Conservation (phyloP, 1,140 invertebrate genomes). For the Alviniconcha marisindica region DNA sequence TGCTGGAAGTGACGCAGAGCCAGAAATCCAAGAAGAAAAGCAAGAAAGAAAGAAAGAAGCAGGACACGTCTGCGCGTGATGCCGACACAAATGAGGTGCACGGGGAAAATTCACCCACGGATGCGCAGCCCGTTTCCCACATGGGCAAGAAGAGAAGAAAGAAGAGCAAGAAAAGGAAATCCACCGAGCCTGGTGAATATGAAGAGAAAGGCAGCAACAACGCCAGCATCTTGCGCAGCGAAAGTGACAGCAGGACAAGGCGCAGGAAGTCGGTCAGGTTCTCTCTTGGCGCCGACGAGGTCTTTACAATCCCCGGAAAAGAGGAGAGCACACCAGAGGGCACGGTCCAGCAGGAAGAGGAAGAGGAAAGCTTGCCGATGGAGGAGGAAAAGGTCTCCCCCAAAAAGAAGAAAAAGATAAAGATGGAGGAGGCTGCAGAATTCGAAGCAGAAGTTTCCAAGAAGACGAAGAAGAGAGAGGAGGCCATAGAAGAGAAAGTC, state of each 20-base stretch:
- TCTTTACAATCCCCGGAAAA: slow-evolving; percentile 1
- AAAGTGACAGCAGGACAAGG: slow-evolving; percentile 3
- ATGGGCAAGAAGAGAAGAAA: neutral
- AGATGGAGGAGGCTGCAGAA: no score
- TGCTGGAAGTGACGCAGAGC: no score
- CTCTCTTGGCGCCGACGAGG: neutral
- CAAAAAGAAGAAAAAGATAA: no score
- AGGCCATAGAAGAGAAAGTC: slow-evolving; percentile 37
- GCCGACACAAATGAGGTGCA: neutral
- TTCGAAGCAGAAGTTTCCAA: no score
- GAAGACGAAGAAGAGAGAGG: slow-evolving; percentile 32
- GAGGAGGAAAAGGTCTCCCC: neutral
- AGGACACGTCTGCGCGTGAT: neutral
- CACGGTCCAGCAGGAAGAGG: no score
- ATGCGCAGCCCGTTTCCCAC: neutral
- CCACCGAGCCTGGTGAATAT: neutral
- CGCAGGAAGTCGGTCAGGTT: slow-evolving; percentile 6
- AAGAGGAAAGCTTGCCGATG: no score
- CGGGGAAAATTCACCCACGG: no score
- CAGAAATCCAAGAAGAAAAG: slow-evolving; percentile 1
- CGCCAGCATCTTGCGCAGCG: neutral
- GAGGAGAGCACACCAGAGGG: neutral
- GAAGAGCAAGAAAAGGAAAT: slow-evolving; percentile 40
- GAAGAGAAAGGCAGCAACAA: slow-evolving; percentile 9
- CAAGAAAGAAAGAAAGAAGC: neutral